Evolutionary conservation across 2,888 invertebrate species (phyloP), one percentile per base, ranked within the genome.

Genomic region (Melinopterus prodromus): DNA sequence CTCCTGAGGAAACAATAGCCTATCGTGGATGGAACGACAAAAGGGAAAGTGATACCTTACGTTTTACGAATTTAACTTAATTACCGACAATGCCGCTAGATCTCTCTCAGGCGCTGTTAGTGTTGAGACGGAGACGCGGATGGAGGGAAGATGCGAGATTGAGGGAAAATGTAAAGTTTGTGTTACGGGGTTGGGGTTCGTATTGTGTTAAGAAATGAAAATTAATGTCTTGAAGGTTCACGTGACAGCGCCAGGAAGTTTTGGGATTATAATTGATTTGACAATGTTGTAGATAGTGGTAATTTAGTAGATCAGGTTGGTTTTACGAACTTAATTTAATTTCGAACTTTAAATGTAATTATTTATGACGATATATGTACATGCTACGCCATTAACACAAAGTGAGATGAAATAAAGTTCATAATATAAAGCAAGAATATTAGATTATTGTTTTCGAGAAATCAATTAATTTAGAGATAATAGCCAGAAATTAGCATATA

Each of bases 1-100:
- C 53, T 53, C 9, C 53, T 53, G 53, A 53, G 12, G 53, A 12
- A 7, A 53, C 53, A 53, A 53, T 53, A 53, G 53, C 53, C 53
- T 53, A 53, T 53, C 53, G 53, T 7, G 53, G 53, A 53, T 53
- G 53, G 53, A 53, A 53, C 3, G 12, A 53, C 53, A 53, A 53
- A 53, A 53, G 53, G 53, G 53, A 53, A 53, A 53, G 53, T 53
- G 53, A 53, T 53, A 53, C 53, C 53, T 53, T 53, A 53, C 53
- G 53, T 53, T 53, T 53, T 53, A 53, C 2, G 53, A 53, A 53
- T 6, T 53, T 53, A 53, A 53, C 53, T 53, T 53, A 53, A 53
- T 53, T 53, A 53, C 53, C 53, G 53, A 53, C 53, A 9, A 53
- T 7, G 53, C 53, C 53, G 53, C 12, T 4, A 53, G 9, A 12